Conservation (phyloP, 2,113 vertebrate genomes). For the Osmerus eperlanus region DNA sequence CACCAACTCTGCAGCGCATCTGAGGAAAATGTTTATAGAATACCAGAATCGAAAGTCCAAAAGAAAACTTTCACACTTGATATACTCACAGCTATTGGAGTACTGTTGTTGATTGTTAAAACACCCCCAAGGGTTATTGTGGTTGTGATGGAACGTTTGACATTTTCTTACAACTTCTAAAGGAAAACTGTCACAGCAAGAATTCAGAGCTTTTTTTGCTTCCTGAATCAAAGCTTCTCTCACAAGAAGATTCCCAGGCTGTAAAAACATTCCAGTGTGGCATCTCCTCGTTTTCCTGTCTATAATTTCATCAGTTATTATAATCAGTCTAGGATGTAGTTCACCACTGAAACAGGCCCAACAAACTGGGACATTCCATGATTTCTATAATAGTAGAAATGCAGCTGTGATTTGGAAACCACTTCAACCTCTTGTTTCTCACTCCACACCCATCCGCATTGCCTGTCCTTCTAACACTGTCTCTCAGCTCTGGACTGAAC, state of each 20-base stretch:
- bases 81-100: not conserved
- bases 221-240: not conserved
- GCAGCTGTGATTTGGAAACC: not conserved
- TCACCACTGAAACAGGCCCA: not conserved
- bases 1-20: conserved; percentile 25
- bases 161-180: conserved; percentile 4
- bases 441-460: not conserved
- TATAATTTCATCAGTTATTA: not conserved
- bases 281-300: conserved; percentile 6
- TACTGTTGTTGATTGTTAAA: conserved; percentile 4
- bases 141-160: not conserved
- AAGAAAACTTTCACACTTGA: not conserved
- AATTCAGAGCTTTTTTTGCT: conserved; percentile 14
- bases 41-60: not conserved
- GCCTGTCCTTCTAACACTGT: not conserved
- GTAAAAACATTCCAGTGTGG: conserved; percentile 9
- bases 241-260: not conserved
- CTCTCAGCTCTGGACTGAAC: not conserved
- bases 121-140: conserved; percentile 3
- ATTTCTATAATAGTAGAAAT: not conserved
- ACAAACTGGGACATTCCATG: not conserved
- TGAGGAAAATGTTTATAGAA: conserved; percentile 15
- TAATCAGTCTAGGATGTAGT: not conserved
- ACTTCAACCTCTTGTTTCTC: not conserved
- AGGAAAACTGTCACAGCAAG: conserved; percentile 9